These are phyloP conservation scores for Phainopepla nitens DNA, from an alignment of 2,113 vertebrate species.

Conservation along the genomic window DNA sequence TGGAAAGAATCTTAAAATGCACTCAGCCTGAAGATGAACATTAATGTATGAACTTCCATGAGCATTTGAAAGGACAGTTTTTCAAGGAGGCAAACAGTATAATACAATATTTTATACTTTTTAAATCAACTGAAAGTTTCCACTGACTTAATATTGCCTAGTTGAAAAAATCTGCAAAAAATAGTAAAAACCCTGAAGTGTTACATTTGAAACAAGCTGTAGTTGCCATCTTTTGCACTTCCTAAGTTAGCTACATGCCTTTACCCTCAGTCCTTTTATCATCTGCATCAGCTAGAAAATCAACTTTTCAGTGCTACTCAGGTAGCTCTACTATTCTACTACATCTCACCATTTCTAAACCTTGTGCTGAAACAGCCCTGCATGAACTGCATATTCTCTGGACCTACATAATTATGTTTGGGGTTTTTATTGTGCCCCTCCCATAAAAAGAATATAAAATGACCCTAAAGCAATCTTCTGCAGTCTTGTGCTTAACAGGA, in stretches of 20 bases:
- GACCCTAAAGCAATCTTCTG: neutral
- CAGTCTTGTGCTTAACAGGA: neutral
- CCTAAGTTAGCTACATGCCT: neutral
- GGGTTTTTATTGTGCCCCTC: neutral
- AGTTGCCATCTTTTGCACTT: neutral
- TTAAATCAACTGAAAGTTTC: neutral
- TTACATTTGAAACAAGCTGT: neutral
- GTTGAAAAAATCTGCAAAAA: neutral
- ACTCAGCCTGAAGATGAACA: neutral
- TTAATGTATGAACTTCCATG: neutral
- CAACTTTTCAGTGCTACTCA: neutral
- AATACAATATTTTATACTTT: neutral
- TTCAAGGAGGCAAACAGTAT: neutral
- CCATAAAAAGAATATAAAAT: neutral
- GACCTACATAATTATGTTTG: neutral
- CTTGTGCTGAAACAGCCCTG: neutral
- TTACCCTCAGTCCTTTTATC: neutral
- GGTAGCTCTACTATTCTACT: neutral
- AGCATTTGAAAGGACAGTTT: neutral
- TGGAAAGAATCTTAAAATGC: neutral
- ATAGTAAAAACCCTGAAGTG: neutral
- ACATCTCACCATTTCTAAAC: neutral
- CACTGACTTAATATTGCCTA: neutral
- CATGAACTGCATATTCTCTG: neutral
- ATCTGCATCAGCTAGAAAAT: neutral